These are phyloP conservation scores for Thaumatotibia leucotreta DNA, from an alignment of 1,140 invertebrate genomes.

Conservation along the genomic window DNA sequence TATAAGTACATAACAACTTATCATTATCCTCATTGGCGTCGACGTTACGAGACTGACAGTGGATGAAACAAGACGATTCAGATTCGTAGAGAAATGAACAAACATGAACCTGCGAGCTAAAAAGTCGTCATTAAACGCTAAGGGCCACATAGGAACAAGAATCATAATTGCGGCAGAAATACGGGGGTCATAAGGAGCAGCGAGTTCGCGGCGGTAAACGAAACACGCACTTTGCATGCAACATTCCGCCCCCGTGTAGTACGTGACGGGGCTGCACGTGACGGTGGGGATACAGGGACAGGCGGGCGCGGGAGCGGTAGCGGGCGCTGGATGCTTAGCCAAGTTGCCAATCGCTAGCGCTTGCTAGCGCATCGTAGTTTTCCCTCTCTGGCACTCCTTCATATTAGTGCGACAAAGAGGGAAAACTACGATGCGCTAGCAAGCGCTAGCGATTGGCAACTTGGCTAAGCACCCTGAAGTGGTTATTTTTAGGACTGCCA, in stretches of 20 bases:
- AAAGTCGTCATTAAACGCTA: not conserved
- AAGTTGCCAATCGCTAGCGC: too few species aligned
- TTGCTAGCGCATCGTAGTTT: too few species aligned
- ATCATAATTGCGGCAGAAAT: conserved; percentile 54
- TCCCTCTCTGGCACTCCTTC: too few species aligned
- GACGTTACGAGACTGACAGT: too few species aligned
- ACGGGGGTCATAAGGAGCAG: conserved; percentile 28
- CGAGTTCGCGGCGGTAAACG: conserved; percentile 26
- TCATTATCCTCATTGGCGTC: too few species aligned
- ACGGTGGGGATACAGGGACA: not conserved
- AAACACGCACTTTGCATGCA: conserved; percentile 55
- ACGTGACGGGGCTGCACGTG: conserved; percentile 10
- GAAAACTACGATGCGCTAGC: too few species aligned
- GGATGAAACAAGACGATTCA: too few species aligned
- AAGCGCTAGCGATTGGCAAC: too few species aligned
- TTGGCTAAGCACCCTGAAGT: too few species aligned
- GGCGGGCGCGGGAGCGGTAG: not conserved
- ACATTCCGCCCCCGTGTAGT: conserved; percentile 30
- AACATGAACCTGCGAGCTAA: not conserved
- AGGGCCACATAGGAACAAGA: conserved; percentile 18
- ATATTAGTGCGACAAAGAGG: too few species aligned
- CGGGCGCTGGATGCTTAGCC: not conserved
- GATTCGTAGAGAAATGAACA: not conserved
- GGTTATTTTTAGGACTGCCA: too few species aligned
- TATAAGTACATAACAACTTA: too few species aligned